These are phyloP conservation scores for Muscicapa striata DNA, from an alignment of 2,797 vertebrate genomes.

Conservation along the genomic window DNA sequence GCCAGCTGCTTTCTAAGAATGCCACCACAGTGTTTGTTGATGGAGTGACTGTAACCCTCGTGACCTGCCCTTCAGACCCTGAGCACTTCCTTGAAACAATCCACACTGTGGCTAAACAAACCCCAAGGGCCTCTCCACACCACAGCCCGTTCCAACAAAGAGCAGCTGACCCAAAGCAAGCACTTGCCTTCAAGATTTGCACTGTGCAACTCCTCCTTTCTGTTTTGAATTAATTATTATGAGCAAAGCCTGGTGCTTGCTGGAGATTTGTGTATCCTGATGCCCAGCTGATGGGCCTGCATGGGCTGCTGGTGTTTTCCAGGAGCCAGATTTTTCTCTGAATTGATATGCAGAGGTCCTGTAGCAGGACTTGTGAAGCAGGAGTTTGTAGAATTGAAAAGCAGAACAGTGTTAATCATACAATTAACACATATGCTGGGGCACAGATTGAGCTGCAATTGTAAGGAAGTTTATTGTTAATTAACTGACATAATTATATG, in stretches of 20 bases:
- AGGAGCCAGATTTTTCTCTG: not conserved
- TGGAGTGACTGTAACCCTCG: not conserved
- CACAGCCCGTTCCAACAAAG: not conserved
- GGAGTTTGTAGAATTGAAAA: conserved; percentile 15
- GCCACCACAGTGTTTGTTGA: not conserved
- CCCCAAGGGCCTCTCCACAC: not conserved
- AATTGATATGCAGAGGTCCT: not conserved
- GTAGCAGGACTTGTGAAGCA: not conserved
- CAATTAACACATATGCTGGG: not conserved
- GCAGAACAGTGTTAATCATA: conserved; percentile 9
- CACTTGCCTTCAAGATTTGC: not conserved
- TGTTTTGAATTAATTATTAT: not conserved
- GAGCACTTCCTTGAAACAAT: not conserved
- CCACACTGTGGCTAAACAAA: not conserved
- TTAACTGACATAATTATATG: not conserved
- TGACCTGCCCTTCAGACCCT: not conserved
- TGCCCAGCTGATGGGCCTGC: not conserved
- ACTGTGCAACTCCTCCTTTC: not conserved
- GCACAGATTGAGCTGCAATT: conserved; percentile 6
- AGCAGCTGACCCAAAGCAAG: not conserved
- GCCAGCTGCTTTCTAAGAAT: conserved; percentile 1
- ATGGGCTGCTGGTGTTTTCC: not conserved
- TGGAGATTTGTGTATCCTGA: not conserved
- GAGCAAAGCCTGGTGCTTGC: not conserved
- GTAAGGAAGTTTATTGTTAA: conserved; percentile 10